Percentiles rank a stretch among this genome's conserved stretches.
Conservation (phyloP, 2,888 invertebrate species). For the Phytoseiulus persimilis region DNA sequence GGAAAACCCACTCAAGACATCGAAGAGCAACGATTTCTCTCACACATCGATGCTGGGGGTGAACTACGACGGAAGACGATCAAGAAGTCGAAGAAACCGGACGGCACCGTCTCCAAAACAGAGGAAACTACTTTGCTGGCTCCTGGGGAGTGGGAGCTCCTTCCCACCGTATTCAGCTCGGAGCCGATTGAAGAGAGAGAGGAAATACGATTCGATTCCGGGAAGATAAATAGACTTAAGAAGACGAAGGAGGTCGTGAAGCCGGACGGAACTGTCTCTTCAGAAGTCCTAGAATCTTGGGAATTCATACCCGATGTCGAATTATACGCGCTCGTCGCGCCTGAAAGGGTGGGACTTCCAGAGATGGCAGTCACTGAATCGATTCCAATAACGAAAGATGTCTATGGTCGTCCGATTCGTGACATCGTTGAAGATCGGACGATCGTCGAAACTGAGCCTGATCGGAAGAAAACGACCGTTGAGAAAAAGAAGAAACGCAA, state of each 20-base stretch:
- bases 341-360: neutral
- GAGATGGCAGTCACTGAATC: neutral
- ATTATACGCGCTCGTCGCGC: neutral
- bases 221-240: neutral
- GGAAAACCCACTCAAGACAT: neutral
- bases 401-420: neutral
- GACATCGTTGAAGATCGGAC: constrained; percentile 31
- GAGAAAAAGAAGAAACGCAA: constrained; percentile 32
- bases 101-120: neutral
- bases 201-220: neutral
- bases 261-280: neutral
- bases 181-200: neutral
- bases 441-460: neutral
- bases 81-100: neutral
- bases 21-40: neutral
- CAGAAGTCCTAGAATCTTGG: neutral
- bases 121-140: neutral
- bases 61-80: neutral
- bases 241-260: neutral
- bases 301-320: constrained; percentile 13
- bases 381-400: neutral
- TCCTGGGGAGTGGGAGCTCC: constrained; percentile 7
- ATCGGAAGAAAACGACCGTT: neutral
- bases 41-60: neutral
- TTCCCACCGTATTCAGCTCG: neutral